These are phyloP conservation scores for Karalla daura DNA, from an alignment of 2,797 vertebrate species.

Conservation along the genomic window DNA sequence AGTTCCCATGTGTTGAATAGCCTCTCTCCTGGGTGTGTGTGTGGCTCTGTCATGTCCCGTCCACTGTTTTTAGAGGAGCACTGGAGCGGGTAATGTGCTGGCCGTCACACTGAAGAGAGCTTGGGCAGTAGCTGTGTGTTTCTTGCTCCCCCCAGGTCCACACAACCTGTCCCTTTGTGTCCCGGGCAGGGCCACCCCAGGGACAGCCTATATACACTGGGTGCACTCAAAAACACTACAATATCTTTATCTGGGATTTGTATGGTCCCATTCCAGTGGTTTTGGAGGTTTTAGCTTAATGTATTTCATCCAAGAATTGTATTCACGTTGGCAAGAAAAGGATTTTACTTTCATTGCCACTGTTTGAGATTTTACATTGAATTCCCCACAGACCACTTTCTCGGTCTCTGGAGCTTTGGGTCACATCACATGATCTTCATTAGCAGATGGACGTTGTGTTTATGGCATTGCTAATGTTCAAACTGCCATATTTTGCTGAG, in stretches of 20 bases:
- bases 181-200: slow-evolving; percentile 45
- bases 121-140: slow-evolving; percentile 57
- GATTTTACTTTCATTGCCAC: neutral
- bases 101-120: slow-evolving; percentile 59
- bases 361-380: neutral
- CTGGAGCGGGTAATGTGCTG: slow-evolving; percentile 69
- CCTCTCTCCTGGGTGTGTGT: slow-evolving; percentile 28
- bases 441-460: neutral
- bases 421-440: neutral
- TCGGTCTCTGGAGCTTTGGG: neutral
- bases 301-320: neutral
- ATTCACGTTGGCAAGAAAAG: too few relatives aligned
- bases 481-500: neutral
- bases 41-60: slow-evolving; percentile 42
- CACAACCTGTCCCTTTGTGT: slow-evolving; percentile 73
- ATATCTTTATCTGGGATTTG: neutral
- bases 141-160: slow-evolving; percentile 57
- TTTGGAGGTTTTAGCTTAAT: neutral
- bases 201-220: slow-evolving; percentile 17
- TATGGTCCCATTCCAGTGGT: neutral
- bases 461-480: neutral
- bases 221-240: slow-evolving; percentile 21
- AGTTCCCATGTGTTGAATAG: slow-evolving; percentile 42
- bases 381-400: neutral
- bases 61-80: slow-evolving; percentile 66